Evolutionary conservation across 2,888 invertebrate genomes (phyloP), one percentile per base, ranked within the genome.

Genomic region (Drosophila paramelanica): DNA sequence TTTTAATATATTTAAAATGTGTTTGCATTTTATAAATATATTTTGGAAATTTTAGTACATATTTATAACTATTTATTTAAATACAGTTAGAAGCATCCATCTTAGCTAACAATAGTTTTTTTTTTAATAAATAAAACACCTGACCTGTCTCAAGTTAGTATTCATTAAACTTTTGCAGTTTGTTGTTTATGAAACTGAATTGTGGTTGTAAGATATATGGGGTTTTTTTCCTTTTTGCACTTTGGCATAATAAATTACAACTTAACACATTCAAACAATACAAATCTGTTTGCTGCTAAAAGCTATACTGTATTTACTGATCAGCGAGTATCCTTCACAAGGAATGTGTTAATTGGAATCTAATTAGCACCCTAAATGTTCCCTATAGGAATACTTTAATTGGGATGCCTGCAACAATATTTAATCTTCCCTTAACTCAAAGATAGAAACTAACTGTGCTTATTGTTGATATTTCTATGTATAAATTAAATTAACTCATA

Each of bases 401-500:
- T 55, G 36, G 14, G 43, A 55, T 13, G 14, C 25, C 36, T 3
- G 0, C 5, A 47, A 47, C 33, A 17, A 11, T n/a, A 47, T 36
- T 8, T n/a, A 25, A 11, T 17, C 33, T 47, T 17, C 8, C 7
- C 11, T 55, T 14, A 25, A n/a, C 5, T 13, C n/a, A 49, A 17
- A 42, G 33, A 33, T 33, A 33, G 11, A 7, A 33, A 33, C 11
- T 36, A 17, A 17, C 13, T 43, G 6, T 27, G 8, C 42, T 36
- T 17, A 33, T 31, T 27, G 20, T 5, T 6, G 3, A 8, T 27
- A 45, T 39, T 64, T 23, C 33, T 17, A 11, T 2, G 45, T 11
- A 36, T 52, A 17, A 20, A 33, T 56, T 36, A 25, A 39, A 52
- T 58, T 57, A 25, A 33, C 38, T 38, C 36, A 47, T 27, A 27